phyloP scores from a whole-genome alignment of 1,140 invertebrate genomes.

The Rhizoglyphus robini region DNA sequence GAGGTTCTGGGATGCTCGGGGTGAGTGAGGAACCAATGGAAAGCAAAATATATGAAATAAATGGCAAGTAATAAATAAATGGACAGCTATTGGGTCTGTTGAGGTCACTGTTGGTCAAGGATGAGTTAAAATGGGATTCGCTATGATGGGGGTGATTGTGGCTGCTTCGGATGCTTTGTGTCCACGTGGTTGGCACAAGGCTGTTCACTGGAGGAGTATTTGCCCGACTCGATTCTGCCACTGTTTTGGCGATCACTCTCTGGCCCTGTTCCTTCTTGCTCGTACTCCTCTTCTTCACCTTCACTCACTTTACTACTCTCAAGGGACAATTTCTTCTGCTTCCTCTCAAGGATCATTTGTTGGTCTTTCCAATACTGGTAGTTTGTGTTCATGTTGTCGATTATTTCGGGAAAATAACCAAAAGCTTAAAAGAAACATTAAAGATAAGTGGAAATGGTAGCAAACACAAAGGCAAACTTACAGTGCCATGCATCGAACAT shows the following conservation, averaged over 20 bases:
- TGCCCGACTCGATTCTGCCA: no score
- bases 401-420: slow-evolving; percentile 77
- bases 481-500: slow-evolving; percentile 96
- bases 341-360: slow-evolving; percentile 26
- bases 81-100: neutral
- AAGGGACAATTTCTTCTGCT: neutral
- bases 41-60: no score
- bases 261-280: no score
- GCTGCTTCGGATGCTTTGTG: no score
- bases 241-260: no score
- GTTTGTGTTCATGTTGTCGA: slow-evolving; percentile 64
- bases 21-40: no score
- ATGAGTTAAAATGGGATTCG: neutral
- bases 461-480: slow-evolving; percentile 37
- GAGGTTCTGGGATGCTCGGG: no score
- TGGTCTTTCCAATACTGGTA: slow-evolving; percentile 77
- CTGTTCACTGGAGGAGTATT: no score
- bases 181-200: no score
- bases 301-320: slow-evolving; percentile 1
- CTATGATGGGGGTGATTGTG: no score
- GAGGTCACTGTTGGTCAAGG: neutral
- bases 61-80: neutral
- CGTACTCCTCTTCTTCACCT: neutral
- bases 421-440: slow-evolving; percentile 51
- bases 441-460: slow-evolving; percentile 9